Evolutionary conservation across 2,888 invertebrate genomes (phyloP).

Genomic region (Branchellion lobata): DNA sequence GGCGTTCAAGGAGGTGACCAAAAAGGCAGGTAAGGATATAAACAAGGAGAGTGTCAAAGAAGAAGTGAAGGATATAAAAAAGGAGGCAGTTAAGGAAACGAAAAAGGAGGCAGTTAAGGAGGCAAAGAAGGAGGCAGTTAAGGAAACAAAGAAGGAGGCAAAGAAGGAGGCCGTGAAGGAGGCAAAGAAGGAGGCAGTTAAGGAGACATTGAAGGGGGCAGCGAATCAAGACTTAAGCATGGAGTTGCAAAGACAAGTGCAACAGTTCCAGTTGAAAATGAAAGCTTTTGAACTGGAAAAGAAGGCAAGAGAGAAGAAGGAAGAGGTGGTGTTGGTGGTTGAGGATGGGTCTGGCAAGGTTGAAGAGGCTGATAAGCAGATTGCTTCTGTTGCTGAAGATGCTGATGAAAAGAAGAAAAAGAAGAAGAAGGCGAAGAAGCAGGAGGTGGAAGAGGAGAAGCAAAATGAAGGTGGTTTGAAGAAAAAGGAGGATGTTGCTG

Average conservation of each 20-base stretch:
- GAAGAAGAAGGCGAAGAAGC: neutral
- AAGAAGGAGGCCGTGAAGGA: neutral
- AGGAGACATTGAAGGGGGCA: neutral
- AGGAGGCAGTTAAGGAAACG: neutral
- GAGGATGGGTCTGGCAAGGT: constrained; percentile 1
- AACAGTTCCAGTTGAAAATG: too few species aligned
- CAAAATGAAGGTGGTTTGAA: neutral
- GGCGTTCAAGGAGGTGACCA: neutral
- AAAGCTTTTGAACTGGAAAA: too few species aligned
- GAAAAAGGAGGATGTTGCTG: neutral
- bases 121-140: neutral
- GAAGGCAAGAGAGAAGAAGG: too few species aligned
- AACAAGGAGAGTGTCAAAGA: too few species aligned
- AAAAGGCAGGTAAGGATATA: neutral
- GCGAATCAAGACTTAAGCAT: constrained; percentile 39
- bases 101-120: neutral
- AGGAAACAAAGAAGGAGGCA: neutral
- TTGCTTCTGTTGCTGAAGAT: neutral
- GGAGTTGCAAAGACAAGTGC: too few species aligned
- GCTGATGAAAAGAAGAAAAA: neutral
- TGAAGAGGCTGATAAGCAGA: neutral
- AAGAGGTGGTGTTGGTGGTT: neutral
- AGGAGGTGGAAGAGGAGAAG: too few species aligned
- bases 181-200: neutral
- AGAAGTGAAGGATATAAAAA: too few species aligned